Evolutionary conservation across 64 coral and sea anemone genomes (phyloP).

Genomic region (Pocillopora damicornis): DNA sequence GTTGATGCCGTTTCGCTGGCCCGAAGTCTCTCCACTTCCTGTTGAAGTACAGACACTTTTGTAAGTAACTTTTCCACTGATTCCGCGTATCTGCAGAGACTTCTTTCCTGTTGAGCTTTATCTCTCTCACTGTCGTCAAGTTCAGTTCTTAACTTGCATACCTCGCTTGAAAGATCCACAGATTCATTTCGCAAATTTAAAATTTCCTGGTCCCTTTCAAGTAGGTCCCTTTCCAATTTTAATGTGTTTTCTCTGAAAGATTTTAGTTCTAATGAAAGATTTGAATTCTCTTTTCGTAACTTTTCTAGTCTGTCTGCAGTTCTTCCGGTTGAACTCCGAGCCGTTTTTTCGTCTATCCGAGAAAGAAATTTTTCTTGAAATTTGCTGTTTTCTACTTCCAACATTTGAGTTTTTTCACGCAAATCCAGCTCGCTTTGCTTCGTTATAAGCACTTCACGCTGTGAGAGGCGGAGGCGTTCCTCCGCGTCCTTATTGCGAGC

Average conservation of each 20-base stretch:
- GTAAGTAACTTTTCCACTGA: not conserved
- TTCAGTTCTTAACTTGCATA: constrained; percentile 69
- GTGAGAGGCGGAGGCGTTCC: constrained; percentile 23
- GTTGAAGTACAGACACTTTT: constrained; percentile 31
- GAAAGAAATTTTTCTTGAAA: not conserved
- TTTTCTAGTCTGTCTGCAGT: constrained; percentile 40
- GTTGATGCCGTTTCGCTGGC: not conserved
- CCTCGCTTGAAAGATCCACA: constrained; percentile 83
- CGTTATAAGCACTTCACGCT: constrained; percentile 18
- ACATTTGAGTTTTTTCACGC: constrained; percentile 44
- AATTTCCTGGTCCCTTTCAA: constrained; percentile 80
- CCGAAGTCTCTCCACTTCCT: constrained; percentile 14
- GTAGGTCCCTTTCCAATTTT: constrained; percentile 67
- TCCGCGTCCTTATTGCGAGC: constrained; percentile 29
- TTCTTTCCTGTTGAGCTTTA: constrained; percentile 46
- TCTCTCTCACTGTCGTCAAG: constrained; percentile 51
- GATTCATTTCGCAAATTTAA: constrained; percentile 77
- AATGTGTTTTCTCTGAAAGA: constrained; percentile 71
- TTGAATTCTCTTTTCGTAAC: constrained; percentile 31
- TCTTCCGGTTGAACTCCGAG: constrained; percentile 34
- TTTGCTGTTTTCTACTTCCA: constrained; percentile 17
- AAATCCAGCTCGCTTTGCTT: constrained; percentile 42
- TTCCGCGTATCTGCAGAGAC: constrained; percentile 28
- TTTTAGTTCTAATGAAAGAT: constrained; percentile 42
- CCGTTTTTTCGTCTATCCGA: constrained; percentile 1